These are phyloP conservation scores for Asbolus verrucosus DNA, from an alignment of 1,140 invertebrate genomes.

Conservation along the genomic window DNA sequence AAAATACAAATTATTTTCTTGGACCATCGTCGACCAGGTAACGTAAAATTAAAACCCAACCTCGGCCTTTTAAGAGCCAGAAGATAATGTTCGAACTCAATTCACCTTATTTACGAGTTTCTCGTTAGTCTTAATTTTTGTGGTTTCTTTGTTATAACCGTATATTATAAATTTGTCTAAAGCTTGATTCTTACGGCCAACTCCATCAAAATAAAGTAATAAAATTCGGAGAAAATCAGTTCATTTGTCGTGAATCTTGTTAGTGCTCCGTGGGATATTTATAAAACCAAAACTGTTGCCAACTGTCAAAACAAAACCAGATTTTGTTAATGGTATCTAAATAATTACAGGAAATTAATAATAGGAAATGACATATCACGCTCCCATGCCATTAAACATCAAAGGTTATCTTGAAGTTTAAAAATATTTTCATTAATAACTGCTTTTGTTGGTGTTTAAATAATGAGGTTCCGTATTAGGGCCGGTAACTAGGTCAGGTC, in stretches of 20 bases:
- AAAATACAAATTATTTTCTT: constrained; percentile 35
- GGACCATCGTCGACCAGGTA: constrained; percentile 17
- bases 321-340: constrained; percentile 29
- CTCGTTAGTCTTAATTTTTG: constrained; percentile 15
- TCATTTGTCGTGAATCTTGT: constrained; percentile 34
- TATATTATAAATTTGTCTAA: constrained; percentile 17
- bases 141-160: constrained; percentile 13
- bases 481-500: constrained; percentile 12
- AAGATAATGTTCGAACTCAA: constrained; percentile 18
- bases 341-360: constrained; percentile 37
- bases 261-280: constrained; percentile 24
- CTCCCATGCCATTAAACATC: neutral
- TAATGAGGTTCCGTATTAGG: constrained; percentile 2
- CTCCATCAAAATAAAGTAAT: constrained; percentile 1
- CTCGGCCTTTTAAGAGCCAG: constrained; percentile 9
- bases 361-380: constrained; percentile 25
- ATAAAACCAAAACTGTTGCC: constrained; percentile 32
- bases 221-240: constrained; percentile 25
- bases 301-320: constrained; percentile 30
- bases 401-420: constrained; percentile 9
- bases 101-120: constrained; percentile 27
- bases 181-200: neutral
- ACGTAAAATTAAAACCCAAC: constrained; percentile 28
- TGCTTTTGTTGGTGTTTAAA: too few relatives aligned
- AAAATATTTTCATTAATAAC: constrained; percentile 31